Percentiles rank a stretch among this genome's conserved stretches.
These are phyloP conservation scores for Cataglyphis albicans DNA, from an alignment of 2,888 invertebrate species.

Conservation along the genomic window DNA sequence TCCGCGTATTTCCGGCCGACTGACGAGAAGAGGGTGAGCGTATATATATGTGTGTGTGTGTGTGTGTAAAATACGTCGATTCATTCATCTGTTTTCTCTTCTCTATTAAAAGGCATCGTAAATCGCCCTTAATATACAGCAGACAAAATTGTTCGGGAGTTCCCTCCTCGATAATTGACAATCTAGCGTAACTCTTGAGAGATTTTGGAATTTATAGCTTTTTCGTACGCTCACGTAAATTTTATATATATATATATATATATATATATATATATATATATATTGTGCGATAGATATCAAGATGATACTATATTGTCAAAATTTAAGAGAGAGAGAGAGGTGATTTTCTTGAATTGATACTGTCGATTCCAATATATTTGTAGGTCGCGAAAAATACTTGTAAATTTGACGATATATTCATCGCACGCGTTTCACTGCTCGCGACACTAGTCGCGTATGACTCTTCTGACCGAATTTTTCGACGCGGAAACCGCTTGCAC, in stretches of 20 bases:
- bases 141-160: constrained; percentile 25
- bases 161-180: constrained; percentile 32
- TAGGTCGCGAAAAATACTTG: no score
- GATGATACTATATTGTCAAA: not conserved
- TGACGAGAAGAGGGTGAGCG: constrained; percentile 45
- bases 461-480: constrained; percentile 9
- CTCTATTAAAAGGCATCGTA: constrained; percentile 47
- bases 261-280: no score
- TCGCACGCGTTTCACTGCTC: not conserved
- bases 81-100: constrained; percentile 74
- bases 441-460: constrained; percentile 13
- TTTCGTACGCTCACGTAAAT: not conserved
- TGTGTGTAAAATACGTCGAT: constrained; percentile 62
- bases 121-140: constrained; percentile 46
- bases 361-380: not conserved
- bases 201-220: not conserved
- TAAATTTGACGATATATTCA: constrained; percentile 19
- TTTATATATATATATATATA: not conserved
- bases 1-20: constrained; percentile 69
- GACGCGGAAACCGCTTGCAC: constrained; percentile 12
- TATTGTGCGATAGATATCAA: not conserved
- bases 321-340: not conserved
- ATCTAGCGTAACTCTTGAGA: not conserved
- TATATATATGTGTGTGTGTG: not conserved
- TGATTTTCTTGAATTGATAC: not conserved